A percentile compares a stretch with the other conserved stretches of the same genome.
These are phyloP conservation scores for Epizoanthus illoricatus DNA, from an alignment of 92 coral and sea anemone genomes.

Conservation along the genomic window DNA sequence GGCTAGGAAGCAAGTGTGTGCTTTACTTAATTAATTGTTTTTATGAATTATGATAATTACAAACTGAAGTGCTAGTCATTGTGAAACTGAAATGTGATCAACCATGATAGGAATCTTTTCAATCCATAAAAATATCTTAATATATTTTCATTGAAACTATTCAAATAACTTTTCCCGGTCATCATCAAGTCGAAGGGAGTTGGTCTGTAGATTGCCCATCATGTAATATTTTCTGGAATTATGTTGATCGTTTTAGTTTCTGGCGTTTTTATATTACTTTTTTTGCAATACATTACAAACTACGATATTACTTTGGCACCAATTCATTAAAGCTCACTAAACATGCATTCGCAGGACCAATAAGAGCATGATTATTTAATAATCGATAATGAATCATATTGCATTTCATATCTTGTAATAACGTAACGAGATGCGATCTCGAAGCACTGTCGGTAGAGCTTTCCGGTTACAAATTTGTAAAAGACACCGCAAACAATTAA, in stretches of 20 bases:
- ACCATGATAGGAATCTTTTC: not conserved
- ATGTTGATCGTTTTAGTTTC: conserved; percentile 15
- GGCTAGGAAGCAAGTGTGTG: conserved; percentile 15
- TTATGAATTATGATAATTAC: conserved; percentile 17
- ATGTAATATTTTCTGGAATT: not conserved
- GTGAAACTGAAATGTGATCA: not conserved
- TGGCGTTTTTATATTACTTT: conserved; percentile 15
- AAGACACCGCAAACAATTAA: conserved; percentile 17
- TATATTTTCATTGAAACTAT: not conserved
- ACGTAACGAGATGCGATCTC: conserved; percentile 10
- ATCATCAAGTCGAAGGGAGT: not conserved
- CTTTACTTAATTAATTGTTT: conserved; percentile 13
- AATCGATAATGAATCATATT: conserved; percentile 18
- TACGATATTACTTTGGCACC: conserved; percentile 33
- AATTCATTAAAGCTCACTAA: conserved; percentile 14
- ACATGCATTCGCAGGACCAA: conserved; percentile 14
- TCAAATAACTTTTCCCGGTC: not conserved
- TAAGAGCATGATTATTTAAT: conserved; percentile 14
- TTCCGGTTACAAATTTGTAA: conserved; percentile 39
- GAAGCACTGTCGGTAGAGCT: not conserved
- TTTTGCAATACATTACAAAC: conserved; percentile 17
- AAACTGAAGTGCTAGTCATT: not conserved
- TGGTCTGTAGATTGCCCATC: not conserved
- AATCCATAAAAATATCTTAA: not conserved
- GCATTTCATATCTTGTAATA: conserved; percentile 34